Evolutionary conservation across 2,888 invertebrate species (phyloP).

Genomic region (Orchesella flavescens): DNA sequence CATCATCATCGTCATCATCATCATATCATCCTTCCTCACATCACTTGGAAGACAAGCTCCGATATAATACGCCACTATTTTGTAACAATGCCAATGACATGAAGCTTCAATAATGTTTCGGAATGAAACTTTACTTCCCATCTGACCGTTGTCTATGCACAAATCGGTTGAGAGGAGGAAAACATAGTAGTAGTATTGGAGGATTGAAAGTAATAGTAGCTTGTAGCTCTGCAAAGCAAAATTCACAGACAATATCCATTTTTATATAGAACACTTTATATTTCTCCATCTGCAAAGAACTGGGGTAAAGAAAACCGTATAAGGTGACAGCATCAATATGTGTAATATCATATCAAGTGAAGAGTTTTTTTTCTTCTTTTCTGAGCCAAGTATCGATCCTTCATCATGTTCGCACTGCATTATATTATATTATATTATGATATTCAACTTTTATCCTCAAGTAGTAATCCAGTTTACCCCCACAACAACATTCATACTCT

Average conservation of each 20-base stretch:
- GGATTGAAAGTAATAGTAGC: not conserved
- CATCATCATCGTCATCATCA: no score
- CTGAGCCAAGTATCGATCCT: constrained; percentile 1
- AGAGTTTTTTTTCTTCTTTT: no score
- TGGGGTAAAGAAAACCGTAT: not conserved
- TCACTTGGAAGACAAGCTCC: no score
- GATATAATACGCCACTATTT: not conserved
- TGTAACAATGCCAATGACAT: constrained; percentile 7
- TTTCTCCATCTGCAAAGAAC: not conserved
- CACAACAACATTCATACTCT: not conserved
- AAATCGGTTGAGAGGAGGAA: no score
- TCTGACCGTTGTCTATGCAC: not conserved
- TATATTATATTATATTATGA: not conserved
- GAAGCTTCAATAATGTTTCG: not conserved
- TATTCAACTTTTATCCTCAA: not conserved
- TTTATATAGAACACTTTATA: not conserved
- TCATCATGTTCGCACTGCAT: not conserved
- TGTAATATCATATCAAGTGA: not conserved
- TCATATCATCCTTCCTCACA: not conserved
- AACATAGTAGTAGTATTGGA: not conserved
- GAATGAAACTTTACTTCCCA: not conserved
- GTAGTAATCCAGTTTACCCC: not conserved
- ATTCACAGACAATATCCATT: no score
- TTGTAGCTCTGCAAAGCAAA: no score
- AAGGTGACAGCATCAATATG: not conserved